Base-by-base conservation (phyloP, 1,140 invertebrate species). In the Camponotus vicinus region DNA sequence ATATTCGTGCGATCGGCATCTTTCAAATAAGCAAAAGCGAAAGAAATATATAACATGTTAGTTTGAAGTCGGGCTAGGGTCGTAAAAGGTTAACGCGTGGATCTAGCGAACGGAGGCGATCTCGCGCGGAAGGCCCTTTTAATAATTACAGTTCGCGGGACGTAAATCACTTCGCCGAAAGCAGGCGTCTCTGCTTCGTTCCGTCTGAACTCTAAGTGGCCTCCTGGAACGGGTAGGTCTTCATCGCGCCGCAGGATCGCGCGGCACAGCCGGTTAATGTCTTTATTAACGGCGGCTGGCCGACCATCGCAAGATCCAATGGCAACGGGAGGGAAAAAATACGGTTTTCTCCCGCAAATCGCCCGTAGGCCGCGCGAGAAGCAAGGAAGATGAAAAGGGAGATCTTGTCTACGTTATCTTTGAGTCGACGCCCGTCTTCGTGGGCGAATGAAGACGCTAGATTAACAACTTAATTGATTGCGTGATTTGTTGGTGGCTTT, bases 141-240 rank as follows among this genome's bases (percentile, higher is more conserved):
- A 85, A 91, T 92, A 92, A 92, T 92, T 92, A 90, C 70, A 89
- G 86, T 73, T 80, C 86, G 86, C 86, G 34, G 85, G 83, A 87
- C 90, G 91, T 92, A 92, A 92, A 92, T 92, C 91, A 91, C 86
- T 92, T 92, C 91, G 91, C 79, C 91, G 91, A 92, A 92, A 92
- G 86, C 88, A 77, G 86, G 66, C 64, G 87, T 79, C 79, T 57
- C 57, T 69, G 45, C 67, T 66, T 61, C 70, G 83, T 76, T 87
- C 69, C 85, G 85, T 77, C 66, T 85, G 90, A 91, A 89, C 89
- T 18, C 15, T 86, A 88, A 87, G 84, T 75, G 89, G 88, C 84
- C 91, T 90, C 91, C 83, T 78, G 88, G 87, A 92, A 90, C 86
- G 88, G 69, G 86, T 89, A 91, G 86, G 91, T 88, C 91, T 88